These are phyloP conservation scores for Helicolenus hilgendorfi DNA, from an alignment of 2,797 vertebrate species.

Conservation along the genomic window DNA sequence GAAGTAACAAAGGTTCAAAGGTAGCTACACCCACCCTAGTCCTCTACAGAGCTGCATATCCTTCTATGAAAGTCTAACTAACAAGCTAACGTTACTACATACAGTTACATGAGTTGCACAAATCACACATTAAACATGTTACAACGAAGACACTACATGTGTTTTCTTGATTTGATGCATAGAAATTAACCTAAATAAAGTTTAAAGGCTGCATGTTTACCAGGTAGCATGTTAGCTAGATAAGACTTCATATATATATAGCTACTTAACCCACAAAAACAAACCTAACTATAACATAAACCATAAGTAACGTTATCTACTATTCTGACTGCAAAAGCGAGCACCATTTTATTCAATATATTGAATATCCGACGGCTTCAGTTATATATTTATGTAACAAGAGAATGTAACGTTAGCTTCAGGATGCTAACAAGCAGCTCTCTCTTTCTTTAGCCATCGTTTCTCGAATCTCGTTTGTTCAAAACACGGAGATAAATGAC, in stretches of 20 bases:
- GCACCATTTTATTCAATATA: background rate
- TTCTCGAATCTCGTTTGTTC: background rate
- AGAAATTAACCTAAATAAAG: background rate
- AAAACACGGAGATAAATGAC: background rate
- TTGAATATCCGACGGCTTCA: rapidly evolving
- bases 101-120: background rate
- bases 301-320: background rate
- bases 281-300: background rate
- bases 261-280: background rate
- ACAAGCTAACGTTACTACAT: background rate
- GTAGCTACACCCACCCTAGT: background rate
- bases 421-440: conserved; percentile 61
- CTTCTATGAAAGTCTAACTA: too few relatives aligned
- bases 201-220: too few relatives aligned
- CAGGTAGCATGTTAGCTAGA: too few relatives aligned
- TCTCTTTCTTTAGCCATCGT: conserved; percentile 18
- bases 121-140: background rate
- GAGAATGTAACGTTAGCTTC: conserved; percentile 62
- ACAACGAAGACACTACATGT: background rate
- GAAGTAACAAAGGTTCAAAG: background rate
- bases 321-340: background rate
- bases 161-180: background rate
- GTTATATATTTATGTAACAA: background rate
- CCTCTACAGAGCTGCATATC: background rate
- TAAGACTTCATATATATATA: background rate